phyloP scores from a whole-genome alignment of 1,140 invertebrate genomes.

The Pseudoatta argentina region DNA sequence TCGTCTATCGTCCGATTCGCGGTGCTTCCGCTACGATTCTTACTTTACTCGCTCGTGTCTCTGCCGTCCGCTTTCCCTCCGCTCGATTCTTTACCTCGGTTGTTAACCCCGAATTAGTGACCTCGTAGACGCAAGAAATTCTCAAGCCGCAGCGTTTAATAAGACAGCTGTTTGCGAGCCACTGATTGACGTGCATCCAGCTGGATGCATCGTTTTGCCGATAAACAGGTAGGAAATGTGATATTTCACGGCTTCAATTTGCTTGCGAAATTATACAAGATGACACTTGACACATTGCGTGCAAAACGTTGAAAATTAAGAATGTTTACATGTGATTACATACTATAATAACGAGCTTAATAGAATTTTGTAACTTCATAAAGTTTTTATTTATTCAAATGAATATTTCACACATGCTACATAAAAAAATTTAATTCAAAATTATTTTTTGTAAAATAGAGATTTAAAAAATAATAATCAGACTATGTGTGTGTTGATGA shows the following conservation, averaged over 20 bases:
- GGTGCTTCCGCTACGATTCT: constrained; percentile 20
- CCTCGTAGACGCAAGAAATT: constrained; percentile 56
- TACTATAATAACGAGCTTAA: neutral
- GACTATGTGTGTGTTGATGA: no score
- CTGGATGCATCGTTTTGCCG: constrained; percentile 41
- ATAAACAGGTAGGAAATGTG: constrained; percentile 49
- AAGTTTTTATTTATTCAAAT: neutral
- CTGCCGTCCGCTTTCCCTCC: constrained; percentile 24
- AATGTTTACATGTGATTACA: neutral
- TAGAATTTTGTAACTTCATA: neutral
- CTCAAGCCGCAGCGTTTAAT: constrained; percentile 66
- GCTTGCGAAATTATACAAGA: constrained; percentile 34
- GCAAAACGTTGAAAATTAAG: neutral
- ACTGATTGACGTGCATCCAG: constrained; percentile 25
- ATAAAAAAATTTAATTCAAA: neutral
- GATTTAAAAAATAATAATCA: neutral
- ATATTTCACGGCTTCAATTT: constrained; percentile 50
- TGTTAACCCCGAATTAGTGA: constrained; percentile 76
- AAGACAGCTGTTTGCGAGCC: constrained; percentile 55
- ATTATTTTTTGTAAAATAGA: neutral
- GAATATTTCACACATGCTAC: neutral
- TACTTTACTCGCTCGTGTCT: constrained; percentile 54
- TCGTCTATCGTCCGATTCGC: constrained; percentile 40
- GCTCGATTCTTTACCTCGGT: constrained; percentile 67
- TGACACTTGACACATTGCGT: neutral